These are phyloP conservation scores for Alloscopus bannaensis DNA, from an alignment of 2,888 invertebrate species.

Conservation along the genomic window DNA sequence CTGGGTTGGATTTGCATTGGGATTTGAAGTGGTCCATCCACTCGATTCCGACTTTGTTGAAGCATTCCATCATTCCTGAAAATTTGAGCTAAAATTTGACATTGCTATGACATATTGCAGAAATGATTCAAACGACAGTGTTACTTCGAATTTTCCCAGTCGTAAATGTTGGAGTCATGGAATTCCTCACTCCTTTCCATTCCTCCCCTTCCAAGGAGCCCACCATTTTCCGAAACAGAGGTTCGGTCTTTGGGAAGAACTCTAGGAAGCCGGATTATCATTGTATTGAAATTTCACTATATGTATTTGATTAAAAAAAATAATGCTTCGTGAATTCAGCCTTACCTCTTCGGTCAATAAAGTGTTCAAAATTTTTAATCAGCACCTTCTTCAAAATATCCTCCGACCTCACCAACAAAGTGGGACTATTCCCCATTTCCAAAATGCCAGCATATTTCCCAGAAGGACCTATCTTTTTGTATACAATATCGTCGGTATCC, in stretches of 20 bases:
- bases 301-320: too few relatives aligned
- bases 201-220: slow-evolving; percentile 19
- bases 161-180: slow-evolving; percentile 51
- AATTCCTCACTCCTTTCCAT: slow-evolving; percentile 40
- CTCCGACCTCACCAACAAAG: too few relatives aligned
- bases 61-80: slow-evolving; percentile 46
- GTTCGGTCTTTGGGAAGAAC: not conserved
- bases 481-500: slow-evolving; percentile 19
- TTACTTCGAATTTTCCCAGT: slow-evolving; percentile 54
- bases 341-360: slow-evolving; percentile 4
- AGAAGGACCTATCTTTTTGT: slow-evolving; percentile 21
- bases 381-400: slow-evolving; percentile 46
- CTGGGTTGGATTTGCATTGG: slow-evolving; percentile 14
- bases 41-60: slow-evolving; percentile 24
- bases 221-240: slow-evolving; percentile 8
- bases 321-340: too few relatives aligned
- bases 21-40: slow-evolving; percentile 22
- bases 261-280: too few relatives aligned
- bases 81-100: too few relatives aligned
- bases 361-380: slow-evolving; percentile 52
- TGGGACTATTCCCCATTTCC: slow-evolving; percentile 9
- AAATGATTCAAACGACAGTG: too few relatives aligned
- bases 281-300: too few relatives aligned
- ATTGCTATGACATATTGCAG: too few relatives aligned
- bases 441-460: slow-evolving; percentile 32